Base-by-base conservation (phyloP, 2,797 vertebrate genomes). In the Chloroceryle amazona region DNA sequence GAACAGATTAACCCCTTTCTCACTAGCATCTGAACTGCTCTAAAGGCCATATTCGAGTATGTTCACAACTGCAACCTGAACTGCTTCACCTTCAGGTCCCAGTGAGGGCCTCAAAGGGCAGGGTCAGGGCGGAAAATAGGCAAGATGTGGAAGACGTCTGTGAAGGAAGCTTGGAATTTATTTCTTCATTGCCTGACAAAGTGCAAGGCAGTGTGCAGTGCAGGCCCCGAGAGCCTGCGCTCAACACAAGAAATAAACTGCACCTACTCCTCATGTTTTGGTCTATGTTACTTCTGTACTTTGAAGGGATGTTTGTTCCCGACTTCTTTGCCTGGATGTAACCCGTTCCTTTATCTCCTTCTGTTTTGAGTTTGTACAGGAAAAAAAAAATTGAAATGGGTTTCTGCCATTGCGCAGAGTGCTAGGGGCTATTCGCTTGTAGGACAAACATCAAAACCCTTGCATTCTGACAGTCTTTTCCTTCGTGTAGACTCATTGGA, bases 1-100 rank as follows among this genome's bases (percentile, higher is more conserved):
- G 29, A 83, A 49, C 0, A 63, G 33, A 68, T 95, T 90, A 93
- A 90, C 79, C 33, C 89, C 72, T 85, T 91, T 87, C 84, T 76
- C 51, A 39, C 33, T 23, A 68, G 20, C 37, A 54, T 67, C 49
- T 6, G 0, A 63, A 21, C 26, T 16, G 11, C 5, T 39, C 54
- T 33, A 54, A 75, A 81, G 46, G 18, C 44, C 70, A 6, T 21
- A 57, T 47, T 74, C 55, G 28, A 82, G 13, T 60, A 26, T 42
- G 44, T 52, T 60, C 33, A 55, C 57, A 61, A 82, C 9, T 6
- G 5, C 35, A 82, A 66, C 16, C 13, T 41, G 44, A 16, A 74
- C 71, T 46, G 29, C 42, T 93, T 87, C 5, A 6, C 52, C 46
- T 78, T 71, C 31, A 60, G 55, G 35, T 79, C 29, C 73, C n/a